Evolutionary conservation across 2,113 vertebrate genomes (phyloP).

Genomic region (Eclectus roratus): DNA sequence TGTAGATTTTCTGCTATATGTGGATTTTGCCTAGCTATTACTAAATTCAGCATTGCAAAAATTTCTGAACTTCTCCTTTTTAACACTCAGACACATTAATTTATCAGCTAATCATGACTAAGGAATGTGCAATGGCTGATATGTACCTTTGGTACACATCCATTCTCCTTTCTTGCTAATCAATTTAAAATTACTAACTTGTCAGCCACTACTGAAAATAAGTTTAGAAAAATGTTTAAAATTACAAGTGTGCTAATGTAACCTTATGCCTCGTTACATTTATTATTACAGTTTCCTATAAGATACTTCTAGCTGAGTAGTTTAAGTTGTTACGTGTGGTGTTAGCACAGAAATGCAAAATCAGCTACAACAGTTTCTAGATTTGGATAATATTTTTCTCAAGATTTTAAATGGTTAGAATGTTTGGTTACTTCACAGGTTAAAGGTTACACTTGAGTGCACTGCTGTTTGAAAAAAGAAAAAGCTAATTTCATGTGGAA

Average conservation of each 20-base stretch:
- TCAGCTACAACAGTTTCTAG: neutral
- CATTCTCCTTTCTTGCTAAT: neutral
- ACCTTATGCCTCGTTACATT: neutral
- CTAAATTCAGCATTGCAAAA: neutral
- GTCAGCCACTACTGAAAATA: neutral
- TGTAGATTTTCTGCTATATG: neutral
- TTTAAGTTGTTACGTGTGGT: neutral
- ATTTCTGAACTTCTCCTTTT: neutral
- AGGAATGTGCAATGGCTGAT: neutral
- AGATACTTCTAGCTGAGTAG: neutral
- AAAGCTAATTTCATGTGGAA: neutral
- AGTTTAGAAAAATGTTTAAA: neutral
- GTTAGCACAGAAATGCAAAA: neutral
- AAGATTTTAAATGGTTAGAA: neutral
- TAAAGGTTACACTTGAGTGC: neutral
- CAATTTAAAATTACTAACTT: neutral
- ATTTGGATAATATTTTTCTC: neutral
- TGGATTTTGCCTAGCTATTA: neutral
- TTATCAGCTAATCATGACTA: neutral
- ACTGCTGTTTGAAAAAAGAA: neutral
- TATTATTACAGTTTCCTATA: neutral
- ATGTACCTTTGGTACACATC: neutral
- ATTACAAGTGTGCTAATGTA: neutral
- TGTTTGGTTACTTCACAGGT: neutral
- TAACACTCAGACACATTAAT: neutral